Conservation (phyloP, 1,140 invertebrate species). For the Euwallacea fornicatus region DNA sequence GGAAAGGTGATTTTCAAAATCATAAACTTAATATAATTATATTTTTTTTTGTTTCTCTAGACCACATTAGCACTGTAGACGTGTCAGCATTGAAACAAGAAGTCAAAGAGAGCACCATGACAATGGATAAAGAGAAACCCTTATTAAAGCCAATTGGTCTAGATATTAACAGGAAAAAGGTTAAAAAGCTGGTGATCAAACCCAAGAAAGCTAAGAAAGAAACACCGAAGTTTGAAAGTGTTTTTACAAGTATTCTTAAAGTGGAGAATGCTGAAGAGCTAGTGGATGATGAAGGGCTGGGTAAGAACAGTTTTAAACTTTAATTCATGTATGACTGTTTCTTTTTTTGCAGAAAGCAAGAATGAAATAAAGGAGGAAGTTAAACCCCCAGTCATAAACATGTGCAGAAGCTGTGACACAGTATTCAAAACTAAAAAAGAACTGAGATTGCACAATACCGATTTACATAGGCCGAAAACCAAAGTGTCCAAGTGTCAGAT, state of each 20-base stretch:
- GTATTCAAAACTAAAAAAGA: constrained; percentile 34
- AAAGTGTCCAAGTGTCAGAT: constrained; percentile 55
- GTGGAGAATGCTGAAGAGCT: constrained; percentile 39
- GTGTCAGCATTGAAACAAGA: constrained; percentile 19
- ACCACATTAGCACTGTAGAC: constrained; percentile 21
- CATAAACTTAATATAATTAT: neutral
- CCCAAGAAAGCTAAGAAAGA: constrained; percentile 45
- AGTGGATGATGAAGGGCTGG: constrained; percentile 14
- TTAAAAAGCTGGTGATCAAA: constrained; percentile 49
- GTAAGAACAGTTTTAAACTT: constrained; percentile 6
- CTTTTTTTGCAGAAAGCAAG: constrained; percentile 15
- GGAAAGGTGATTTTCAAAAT: constrained; percentile 14
- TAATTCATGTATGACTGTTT: constrained; percentile 9
- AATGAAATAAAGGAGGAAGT: constrained; percentile 19
- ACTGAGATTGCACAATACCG: constrained; percentile 20
- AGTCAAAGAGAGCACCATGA: constrained; percentile 9
- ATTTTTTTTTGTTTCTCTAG: neutral
- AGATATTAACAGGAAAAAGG: constrained; percentile 45
- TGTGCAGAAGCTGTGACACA: constrained; percentile 24
- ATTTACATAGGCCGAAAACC: constrained; percentile 17
- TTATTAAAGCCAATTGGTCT: constrained; percentile 26
- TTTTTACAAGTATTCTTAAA: constrained; percentile 51
- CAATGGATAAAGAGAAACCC: constrained; percentile 6
- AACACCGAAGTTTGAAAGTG: constrained; percentile 45
- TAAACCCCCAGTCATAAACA: constrained; percentile 13